Evolutionary conservation across 2,797 vertebrate species (phyloP).

Genomic region (Champsocephalus esox): DNA sequence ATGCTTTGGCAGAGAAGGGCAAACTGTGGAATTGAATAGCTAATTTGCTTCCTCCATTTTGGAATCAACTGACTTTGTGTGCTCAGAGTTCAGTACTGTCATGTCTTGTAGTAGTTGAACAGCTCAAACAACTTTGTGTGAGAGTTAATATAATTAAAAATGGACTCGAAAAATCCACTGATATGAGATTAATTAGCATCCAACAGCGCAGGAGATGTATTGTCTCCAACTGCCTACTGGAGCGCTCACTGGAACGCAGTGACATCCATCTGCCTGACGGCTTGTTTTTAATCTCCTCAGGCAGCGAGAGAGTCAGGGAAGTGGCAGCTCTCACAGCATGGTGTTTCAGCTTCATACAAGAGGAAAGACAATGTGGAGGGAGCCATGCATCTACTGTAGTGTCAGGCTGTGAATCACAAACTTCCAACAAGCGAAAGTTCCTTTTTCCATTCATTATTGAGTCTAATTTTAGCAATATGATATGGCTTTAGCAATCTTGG

Average conservation of each 20-base stretch:
- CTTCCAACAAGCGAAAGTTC: not conserved
- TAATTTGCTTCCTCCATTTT: too few relatives aligned
- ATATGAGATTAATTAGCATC: constrained; percentile 57
- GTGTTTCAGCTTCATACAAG: constrained; percentile 39
- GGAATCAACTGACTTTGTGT: too few relatives aligned
- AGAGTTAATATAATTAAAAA: too few relatives aligned
- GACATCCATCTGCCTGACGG: constrained; percentile 68
- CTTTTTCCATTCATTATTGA: not conserved
- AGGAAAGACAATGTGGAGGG: constrained; percentile 20
- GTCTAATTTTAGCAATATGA: not conserved
- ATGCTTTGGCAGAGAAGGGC: too few relatives aligned
- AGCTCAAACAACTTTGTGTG: too few relatives aligned
- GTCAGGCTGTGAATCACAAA: constrained; percentile 9
- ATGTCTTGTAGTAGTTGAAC: too few relatives aligned
- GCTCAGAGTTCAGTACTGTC: too few relatives aligned
- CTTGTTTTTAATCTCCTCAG: constrained; percentile 65
- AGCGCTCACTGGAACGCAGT: constrained; percentile 39
- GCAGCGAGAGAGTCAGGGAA: constrained; percentile 42
- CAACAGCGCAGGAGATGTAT: constrained; percentile 44
- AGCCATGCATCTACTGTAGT: constrained; percentile 38
- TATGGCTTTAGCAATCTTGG: not conserved
- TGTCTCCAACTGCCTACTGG: constrained; percentile 46
- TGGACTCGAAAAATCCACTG: not conserved
- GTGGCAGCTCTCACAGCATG: constrained; percentile 62
- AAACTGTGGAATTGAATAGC: too few relatives aligned